Evolutionary conservation across 2,113 vertebrate species (phyloP).

Genomic region (Australoheros scitulus): DNA sequence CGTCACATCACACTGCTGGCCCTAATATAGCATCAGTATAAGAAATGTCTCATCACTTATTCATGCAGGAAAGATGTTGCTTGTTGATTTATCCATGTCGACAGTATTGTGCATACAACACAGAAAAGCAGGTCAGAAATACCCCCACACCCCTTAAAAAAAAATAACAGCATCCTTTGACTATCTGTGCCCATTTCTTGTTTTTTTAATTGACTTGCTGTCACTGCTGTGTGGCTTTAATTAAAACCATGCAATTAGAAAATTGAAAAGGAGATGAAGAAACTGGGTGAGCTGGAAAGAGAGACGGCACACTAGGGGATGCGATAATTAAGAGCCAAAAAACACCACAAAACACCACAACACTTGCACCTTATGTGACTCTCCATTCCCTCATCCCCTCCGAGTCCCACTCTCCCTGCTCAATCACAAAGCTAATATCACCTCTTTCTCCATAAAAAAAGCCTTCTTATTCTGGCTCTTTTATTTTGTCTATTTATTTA

Average conservation of each 20-base stretch:
- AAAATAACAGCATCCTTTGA: constrained; percentile 21
- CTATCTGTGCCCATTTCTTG: constrained; percentile 56
- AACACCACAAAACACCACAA: constrained; percentile 65
- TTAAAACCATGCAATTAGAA: constrained; percentile 81
- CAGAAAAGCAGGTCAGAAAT: constrained; percentile 15
- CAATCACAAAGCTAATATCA: constrained; percentile 80
- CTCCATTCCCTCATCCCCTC: constrained; percentile 26
- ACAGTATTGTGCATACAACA: not conserved
- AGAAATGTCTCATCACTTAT: constrained; percentile 48
- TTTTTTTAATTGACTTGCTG: constrained; percentile 72
- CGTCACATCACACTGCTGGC: not conserved
- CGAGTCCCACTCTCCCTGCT: constrained; percentile 75
- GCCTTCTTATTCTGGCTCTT: constrained; percentile 60
- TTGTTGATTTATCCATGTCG: constrained; percentile 42
- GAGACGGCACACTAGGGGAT: constrained; percentile 47
- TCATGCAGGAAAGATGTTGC: constrained; percentile 46
- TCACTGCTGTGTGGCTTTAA: constrained; percentile 76
- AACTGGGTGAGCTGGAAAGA: constrained; percentile 58
- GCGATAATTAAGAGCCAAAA: constrained; percentile 73
- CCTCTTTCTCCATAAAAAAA: constrained; percentile 64
- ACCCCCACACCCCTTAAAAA: not conserved
- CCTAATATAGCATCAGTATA: constrained; percentile 31
- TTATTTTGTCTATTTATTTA: constrained; percentile 81
- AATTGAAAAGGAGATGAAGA: constrained; percentile 74
- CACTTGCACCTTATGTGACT: constrained; percentile 57